Base-by-base conservation (phyloP, 2,888 invertebrate species). In the Suillia variegata region DNA sequence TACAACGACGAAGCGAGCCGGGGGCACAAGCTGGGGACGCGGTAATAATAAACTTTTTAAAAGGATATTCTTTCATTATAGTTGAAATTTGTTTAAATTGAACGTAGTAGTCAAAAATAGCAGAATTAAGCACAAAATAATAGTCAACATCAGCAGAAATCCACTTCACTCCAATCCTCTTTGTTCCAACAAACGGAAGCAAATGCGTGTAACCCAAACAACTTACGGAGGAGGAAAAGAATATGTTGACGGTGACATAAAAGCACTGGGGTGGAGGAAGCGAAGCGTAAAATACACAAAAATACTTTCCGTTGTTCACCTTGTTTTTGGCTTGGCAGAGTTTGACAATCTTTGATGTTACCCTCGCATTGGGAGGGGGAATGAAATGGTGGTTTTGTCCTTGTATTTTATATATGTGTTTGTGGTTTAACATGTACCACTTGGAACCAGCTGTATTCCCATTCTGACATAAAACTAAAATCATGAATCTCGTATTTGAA, bases 221-320 rank as follows among this genome's bases (percentile, higher is more conserved):
- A n/a, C n/a, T n/a, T n/a, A n/a, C n/a, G 38, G 12, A 38, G n/a
- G 6, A 26, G 5, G 26, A 26, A 5, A n/a, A n/a, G 26, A 26
- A 5, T 5, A 26, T 10, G 26, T 26, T 26, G 26, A 47, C 22
- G 52, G 17, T 53, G 54, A 51, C 47, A 56, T 51, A 56, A 54
- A 50, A 49, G 42, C 31, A 26, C 50, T 50, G 22, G 54, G 48
- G 58, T 5, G 6, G n/a, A 20, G 21, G 10, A 47, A 17, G 20
- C 38, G 4, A 47, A 47, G 20, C 8, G 18, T 15, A 38, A 38
- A 38, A 38, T 2, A 38, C 13, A 38, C 13, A 42, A 42, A 12
- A 42, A 42, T 17, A n/a, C 20, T 48, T 21, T 21, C 50, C 15
- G 12, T 50, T 50, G n/a, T 26, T 31, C n/a, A n/a, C 15, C 6